Evolutionary conservation across 1,140 invertebrate species (phyloP).

Genomic region (Gonatopus flavifemur): DNA sequence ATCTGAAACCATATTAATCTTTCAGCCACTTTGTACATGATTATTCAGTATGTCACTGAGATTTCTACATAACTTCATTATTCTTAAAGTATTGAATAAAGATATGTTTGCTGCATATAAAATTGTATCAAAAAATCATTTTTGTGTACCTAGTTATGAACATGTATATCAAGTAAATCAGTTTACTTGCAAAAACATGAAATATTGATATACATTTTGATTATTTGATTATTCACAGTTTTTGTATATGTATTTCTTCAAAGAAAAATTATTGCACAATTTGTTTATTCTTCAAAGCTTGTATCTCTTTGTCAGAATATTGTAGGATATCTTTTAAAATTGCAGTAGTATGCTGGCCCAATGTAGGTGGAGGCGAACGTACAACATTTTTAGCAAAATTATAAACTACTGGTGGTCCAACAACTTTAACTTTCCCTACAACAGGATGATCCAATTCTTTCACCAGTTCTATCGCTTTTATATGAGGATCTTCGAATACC

Average conservation of each 20-base stretch:
- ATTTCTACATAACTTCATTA: no score
- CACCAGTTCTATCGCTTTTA: conserved; percentile 74
- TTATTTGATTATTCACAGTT: conserved; percentile 10
- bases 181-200: conserved; percentile 3
- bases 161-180: no score
- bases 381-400: conserved; percentile 71
- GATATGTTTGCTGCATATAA: no score
- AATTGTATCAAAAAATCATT: no score
- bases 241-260: no score
- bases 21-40: no score
- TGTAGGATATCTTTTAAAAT: conserved; percentile 72
- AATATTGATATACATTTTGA: conserved; percentile 1
- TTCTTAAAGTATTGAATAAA: no score
- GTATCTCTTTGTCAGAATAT: conserved; percentile 66
- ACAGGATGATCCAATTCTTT: conserved; percentile 74
- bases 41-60: no score
- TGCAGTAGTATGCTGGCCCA: conserved; percentile 86
- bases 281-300: conserved; percentile 58
- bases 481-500: conserved; percentile 87
- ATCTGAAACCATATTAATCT: no score
- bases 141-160: no score
- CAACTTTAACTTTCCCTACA: conserved; percentile 74
- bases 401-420: conserved; percentile 84
- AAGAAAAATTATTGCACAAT: conserved; percentile 60
- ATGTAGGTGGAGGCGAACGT: conserved; percentile 74